Evolutionary conservation across 2,797 vertebrate species (phyloP).

Genomic region (Melanotaenia pygmaea): DNA sequence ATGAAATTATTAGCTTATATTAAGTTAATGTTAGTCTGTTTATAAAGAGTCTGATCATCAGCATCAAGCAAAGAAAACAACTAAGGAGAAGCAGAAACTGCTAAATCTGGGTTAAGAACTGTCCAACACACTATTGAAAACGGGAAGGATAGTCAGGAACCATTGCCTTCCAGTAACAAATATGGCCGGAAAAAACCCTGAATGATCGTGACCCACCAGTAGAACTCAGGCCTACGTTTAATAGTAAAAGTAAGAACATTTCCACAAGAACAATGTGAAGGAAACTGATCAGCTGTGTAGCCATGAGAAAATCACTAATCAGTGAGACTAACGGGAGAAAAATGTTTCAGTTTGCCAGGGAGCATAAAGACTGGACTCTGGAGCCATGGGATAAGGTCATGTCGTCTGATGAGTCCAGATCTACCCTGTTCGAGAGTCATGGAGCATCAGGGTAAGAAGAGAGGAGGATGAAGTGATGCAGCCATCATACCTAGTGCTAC

Average conservation of each 20-base stretch:
- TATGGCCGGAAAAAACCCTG: no score
- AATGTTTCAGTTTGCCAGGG: no score
- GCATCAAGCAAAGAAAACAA: background rate
- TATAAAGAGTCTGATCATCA: background rate
- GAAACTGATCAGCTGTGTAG: no score
- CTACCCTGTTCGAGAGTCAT: no score
- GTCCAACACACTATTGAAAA: background rate
- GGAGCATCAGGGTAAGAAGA: background rate
- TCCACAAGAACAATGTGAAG: no score
- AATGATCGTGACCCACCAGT: background rate
- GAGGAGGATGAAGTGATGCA: no score
- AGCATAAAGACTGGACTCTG: no score
- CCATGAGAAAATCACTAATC: no score
- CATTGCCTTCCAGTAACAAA: background rate
- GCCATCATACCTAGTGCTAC: no score
- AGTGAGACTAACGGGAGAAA: no score
- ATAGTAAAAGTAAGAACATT: background rate
- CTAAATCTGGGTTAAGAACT: background rate
- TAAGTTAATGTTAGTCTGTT: background rate
- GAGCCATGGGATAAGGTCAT: no score
- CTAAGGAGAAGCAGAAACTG: background rate
- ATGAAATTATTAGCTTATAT: background rate
- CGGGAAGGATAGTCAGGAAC: background rate
- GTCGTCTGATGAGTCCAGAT: no score
- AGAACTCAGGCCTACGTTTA: background rate